Evolutionary conservation across 2,113 vertebrate species (phyloP).

Genomic region (Platycercus adscitus): DNA sequence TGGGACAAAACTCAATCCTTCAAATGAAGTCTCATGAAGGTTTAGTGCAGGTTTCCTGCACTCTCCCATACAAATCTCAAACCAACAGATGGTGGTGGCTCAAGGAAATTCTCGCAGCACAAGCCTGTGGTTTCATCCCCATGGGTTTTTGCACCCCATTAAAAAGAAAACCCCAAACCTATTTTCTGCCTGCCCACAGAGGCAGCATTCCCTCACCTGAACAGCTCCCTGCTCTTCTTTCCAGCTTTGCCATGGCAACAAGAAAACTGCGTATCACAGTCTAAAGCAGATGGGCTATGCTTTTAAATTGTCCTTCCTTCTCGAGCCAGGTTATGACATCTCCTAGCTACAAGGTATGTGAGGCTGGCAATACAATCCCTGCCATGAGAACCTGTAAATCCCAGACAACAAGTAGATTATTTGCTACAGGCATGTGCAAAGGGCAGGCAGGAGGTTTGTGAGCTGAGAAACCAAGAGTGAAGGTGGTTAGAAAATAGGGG

Average conservation of each 20-base stretch:
- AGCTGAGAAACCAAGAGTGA: neutral
- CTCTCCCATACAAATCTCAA: neutral
- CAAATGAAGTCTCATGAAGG: neutral
- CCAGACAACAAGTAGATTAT: neutral
- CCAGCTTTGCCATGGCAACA: conserved; percentile 56
- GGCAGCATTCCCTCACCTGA: neutral
- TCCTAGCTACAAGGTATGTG: neutral
- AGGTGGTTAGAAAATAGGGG: neutral
- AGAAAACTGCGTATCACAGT: neutral
- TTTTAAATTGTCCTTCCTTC: neutral
- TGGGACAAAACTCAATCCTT: neutral
- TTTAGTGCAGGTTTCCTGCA: neutral
- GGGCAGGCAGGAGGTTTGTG: neutral
- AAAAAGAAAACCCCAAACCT: neutral
- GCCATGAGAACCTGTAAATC: neutral
- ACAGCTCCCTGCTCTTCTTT: neutral
- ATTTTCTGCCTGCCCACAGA: rapidly evolving
- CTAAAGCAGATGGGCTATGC: neutral
- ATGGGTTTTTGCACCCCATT: neutral
- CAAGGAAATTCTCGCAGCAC: neutral
- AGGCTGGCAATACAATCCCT: rapidly evolving
- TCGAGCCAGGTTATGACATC: neutral
- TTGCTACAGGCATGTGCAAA: neutral
- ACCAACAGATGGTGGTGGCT: neutral
- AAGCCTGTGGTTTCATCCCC: neutral